A percentile compares a stretch with the other conserved stretches of the same genome.
These are phyloP conservation scores for Picathartes gymnocephalus DNA, from an alignment of 2,113 vertebrate species.

Conservation along the genomic window DNA sequence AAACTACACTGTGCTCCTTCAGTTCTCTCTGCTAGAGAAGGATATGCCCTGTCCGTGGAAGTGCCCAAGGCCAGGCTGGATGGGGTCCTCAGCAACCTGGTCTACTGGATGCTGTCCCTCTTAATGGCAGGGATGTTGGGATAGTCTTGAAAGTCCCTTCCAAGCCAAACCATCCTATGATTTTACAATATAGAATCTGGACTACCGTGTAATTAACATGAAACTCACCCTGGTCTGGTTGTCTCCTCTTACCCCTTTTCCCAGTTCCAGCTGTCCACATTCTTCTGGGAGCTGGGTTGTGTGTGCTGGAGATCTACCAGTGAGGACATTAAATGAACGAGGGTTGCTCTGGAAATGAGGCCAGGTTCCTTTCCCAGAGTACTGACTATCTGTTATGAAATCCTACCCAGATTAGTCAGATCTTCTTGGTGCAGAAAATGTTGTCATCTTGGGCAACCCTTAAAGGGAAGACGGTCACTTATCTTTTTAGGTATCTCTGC, in stretches of 20 bases:
- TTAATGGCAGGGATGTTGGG: not conserved
- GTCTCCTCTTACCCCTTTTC: not conserved
- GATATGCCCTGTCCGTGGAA: not conserved
- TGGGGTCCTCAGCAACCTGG: not conserved
- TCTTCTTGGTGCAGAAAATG: not conserved
- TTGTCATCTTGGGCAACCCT: not conserved
- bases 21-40: not conserved
- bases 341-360: constrained; percentile 5
- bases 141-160: not conserved
- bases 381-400: constrained; percentile 8
- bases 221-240: not conserved
- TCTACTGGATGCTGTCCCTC: not conserved
- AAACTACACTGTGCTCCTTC: not conserved
- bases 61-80: not conserved
- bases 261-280: not conserved
- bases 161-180: not conserved
- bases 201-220: not conserved
- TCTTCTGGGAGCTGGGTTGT: not conserved
- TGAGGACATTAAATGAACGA: not conserved
- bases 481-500: constrained; percentile 39
- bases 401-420: constrained; percentile 22
- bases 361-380: constrained; percentile 26
- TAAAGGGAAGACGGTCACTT: constrained; percentile 24
- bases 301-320: not conserved
- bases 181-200: not conserved